Conservation (phyloP, 1,140 invertebrate species). For the Zaprionus gabonicus region DNA sequence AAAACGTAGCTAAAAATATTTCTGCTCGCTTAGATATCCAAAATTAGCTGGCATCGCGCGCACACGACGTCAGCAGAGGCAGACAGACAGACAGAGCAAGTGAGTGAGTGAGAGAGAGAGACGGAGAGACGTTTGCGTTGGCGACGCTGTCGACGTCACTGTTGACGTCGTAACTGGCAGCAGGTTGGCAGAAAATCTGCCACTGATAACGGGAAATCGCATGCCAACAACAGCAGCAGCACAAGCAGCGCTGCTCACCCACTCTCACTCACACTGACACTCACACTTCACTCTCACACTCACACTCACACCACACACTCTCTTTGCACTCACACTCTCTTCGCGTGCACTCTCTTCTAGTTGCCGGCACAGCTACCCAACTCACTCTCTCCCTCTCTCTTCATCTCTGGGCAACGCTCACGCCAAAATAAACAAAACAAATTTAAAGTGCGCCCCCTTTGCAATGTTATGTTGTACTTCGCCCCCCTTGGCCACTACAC, state of each 20-base stretch:
- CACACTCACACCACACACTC: slow-evolving; percentile 25
- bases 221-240: slow-evolving; percentile 75
- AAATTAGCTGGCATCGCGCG: slow-evolving; percentile 72
- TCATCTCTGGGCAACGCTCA: slow-evolving; percentile 58
- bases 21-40: slow-evolving; percentile 77
- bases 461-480: slow-evolving; percentile 24
- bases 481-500: slow-evolving; percentile 9
- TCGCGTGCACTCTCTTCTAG: slow-evolving; percentile 8
- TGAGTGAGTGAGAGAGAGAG: not conserved
- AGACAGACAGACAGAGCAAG: not conserved
- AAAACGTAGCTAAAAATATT: slow-evolving; percentile 75
- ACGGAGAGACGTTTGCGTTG: slow-evolving; percentile 15
- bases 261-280: slow-evolving; percentile 3
- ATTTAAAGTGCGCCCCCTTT: slow-evolving; percentile 73
- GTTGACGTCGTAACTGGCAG: slow-evolving; percentile 53
- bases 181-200: slow-evolving; percentile 80
- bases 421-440: slow-evolving; percentile 82
- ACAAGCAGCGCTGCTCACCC: slow-evolving; percentile 53
- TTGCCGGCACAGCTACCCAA: slow-evolving; percentile 5
- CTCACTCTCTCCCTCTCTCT: slow-evolving; percentile 10
- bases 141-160: slow-evolving; percentile 29
- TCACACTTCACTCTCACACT: slow-evolving; percentile 2
- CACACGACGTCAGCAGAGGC: slow-evolving; percentile 51
- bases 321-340: slow-evolving; percentile 20
- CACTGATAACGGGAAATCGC: slow-evolving; percentile 80